phyloP scores from a whole-genome alignment of 2,888 invertebrate genomes.

The Hypolimnas misippus region DNA sequence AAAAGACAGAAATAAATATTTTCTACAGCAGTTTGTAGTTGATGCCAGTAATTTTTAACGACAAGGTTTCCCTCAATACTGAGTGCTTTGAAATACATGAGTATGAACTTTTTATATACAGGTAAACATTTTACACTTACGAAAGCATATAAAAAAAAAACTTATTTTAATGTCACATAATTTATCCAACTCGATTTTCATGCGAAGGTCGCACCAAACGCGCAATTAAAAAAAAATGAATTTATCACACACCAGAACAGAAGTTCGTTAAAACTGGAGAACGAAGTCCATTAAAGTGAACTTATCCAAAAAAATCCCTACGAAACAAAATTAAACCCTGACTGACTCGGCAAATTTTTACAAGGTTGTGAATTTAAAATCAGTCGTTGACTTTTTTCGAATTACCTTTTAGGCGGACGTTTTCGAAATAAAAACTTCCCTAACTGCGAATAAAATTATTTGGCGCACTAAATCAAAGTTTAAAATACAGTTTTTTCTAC shows the following conservation, averaged over 20 bases:
- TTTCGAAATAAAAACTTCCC: conserved; percentile 65
- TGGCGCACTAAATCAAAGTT: conserved; percentile 38
- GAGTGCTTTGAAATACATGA: too few species aligned
- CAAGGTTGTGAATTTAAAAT: conserved; percentile 55
- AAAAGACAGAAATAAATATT: too few species aligned
- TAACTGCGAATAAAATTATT: conserved; percentile 50
- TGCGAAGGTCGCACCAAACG: not conserved
- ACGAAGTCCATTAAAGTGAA: conserved; percentile 3
- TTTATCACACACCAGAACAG: conserved; percentile 6
- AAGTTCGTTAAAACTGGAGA: conserved; percentile 8
- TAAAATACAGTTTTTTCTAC: too few species aligned
- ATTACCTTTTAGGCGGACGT: conserved; percentile 56
- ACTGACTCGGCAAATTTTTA: conserved; percentile 31
- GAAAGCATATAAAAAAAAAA: not conserved
- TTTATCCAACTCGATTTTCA: not conserved
- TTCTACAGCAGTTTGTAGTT: too few species aligned
- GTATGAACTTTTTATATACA: too few species aligned
- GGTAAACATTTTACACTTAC: not conserved
- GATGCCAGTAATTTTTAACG: too few species aligned
- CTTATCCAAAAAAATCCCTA: conserved; percentile 27
- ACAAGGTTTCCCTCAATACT: too few species aligned
- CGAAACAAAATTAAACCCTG: conserved; percentile 37
- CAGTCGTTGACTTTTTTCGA: conserved; percentile 61
- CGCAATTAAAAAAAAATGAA: not conserved
- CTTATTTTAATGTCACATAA: not conserved